Percentiles rank a stretch among this genome's conserved stretches.
These are phyloP conservation scores for Campylorhamphus procurvoides DNA, from an alignment of 2,113 vertebrate species.

Conservation along the genomic window DNA sequence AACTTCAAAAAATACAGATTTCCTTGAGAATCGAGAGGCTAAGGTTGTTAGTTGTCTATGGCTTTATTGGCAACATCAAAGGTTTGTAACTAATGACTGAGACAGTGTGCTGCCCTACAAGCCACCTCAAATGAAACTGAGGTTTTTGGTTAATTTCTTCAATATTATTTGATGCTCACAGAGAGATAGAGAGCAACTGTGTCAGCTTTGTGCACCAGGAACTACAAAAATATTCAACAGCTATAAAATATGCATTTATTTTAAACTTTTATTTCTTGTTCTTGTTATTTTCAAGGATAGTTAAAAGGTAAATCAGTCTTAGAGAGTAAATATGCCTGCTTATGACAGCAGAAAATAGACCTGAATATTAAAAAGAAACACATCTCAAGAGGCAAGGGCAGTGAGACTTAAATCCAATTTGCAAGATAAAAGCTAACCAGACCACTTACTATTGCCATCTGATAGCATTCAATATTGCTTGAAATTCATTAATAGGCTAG, in stretches of 20 bases:
- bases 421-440: slow-evolving; percentile 49
- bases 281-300: not conserved
- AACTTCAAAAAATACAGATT: not conserved
- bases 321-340: not conserved
- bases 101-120: not conserved
- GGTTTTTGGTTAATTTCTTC: not conserved
- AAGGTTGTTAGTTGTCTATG: not conserved
- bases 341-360: slow-evolving; percentile 37
- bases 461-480: slow-evolving; percentile 38
- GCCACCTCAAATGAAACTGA: not conserved
- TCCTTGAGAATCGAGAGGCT: not conserved
- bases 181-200: not conserved
- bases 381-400: slow-evolving; percentile 15
- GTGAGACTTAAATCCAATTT: slow-evolving; percentile 44
- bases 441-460: slow-evolving; percentile 34
- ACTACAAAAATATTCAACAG: not conserved
- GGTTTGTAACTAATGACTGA: not conserved
- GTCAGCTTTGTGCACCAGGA: not conserved
- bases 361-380: slow-evolving; percentile 41
- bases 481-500: slow-evolving; percentile 43
- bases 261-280: not conserved
- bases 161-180: not conserved
- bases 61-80: not conserved
- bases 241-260: not conserved
- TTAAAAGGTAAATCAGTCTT: not conserved